A percentile compares a stretch with the other conserved stretches of the same genome.
Evolutionary conservation across 2,888 invertebrate species (phyloP).

Genomic region (Epistrophella euchroma): DNA sequence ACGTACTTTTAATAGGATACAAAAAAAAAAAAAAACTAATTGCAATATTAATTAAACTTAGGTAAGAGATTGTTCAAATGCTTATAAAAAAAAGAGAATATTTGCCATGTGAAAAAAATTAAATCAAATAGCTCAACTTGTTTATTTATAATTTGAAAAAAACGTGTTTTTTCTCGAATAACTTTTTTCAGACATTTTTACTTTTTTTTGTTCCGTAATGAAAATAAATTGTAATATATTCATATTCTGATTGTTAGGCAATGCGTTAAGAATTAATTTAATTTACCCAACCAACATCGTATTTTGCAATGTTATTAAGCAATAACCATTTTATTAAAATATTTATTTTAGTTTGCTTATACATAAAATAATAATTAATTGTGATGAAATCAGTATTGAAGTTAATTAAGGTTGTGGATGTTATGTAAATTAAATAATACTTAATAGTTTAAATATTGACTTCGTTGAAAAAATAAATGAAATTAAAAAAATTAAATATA

Average conservation of each 20-base stretch:
- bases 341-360: not conserved
- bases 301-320: not conserved
- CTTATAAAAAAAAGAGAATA: not conserved
- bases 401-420: not conserved
- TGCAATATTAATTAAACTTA: conserved; percentile 6
- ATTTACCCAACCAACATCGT: not conserved
- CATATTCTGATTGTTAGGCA: not conserved
- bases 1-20: not conserved
- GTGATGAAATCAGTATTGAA: conserved; percentile 1
- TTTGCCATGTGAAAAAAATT: not conserved
- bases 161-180: conserved; percentile 12
- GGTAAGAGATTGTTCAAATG: not conserved
- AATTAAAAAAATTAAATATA: too few relatives aligned
- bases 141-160: conserved; percentile 4
- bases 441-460: not conserved
- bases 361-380: conserved; percentile 4
- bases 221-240: conserved; percentile 1
- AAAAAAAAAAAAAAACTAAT: not conserved
- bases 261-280: not conserved
- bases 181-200: not conserved
- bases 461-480: too few relatives aligned
- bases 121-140: not conserved
- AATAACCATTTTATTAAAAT: not conserved
- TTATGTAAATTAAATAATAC: not conserved
- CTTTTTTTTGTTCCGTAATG: not conserved